Percentiles rank a stretch among this genome's conserved stretches.
These are phyloP conservation scores for Phortica magna DNA, from an alignment of 2,888 invertebrate species.

Conservation along the genomic window DNA sequence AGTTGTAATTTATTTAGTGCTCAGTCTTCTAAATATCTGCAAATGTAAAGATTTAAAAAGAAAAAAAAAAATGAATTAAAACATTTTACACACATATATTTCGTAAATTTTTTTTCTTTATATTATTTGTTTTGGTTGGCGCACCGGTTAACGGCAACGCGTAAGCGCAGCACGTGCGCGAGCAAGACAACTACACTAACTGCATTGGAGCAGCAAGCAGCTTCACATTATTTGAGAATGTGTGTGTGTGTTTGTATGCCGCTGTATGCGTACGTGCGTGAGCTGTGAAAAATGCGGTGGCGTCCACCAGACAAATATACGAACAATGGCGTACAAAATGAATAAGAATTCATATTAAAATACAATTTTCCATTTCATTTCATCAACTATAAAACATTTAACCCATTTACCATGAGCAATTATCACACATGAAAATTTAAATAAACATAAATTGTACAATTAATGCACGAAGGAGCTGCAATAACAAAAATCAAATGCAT, in stretches of 20 bases:
- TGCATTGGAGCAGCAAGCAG: too few relatives aligned
- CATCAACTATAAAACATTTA: too few relatives aligned
- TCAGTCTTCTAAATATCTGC: slow-evolving; percentile 75
- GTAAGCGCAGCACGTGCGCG: not conserved
- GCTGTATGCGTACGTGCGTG: not conserved
- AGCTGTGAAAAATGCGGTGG: not conserved
- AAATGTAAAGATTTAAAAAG: slow-evolving; percentile 39
- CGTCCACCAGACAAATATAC: not conserved
- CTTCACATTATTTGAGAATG: too few relatives aligned
- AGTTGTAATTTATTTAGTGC: slow-evolving; percentile 31
- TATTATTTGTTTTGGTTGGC: slow-evolving; percentile 25
- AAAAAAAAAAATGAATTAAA: not conserved
- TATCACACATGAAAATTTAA: too few relatives aligned
- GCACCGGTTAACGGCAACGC: slow-evolving; percentile 11
- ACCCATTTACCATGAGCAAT: too few relatives aligned
- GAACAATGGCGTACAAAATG: not conserved
- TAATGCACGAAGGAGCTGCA: not conserved
- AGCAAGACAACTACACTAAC: not conserved
- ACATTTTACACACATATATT: not conserved
- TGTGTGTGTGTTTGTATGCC: not conserved
- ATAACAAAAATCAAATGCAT: slow-evolving; percentile 13
- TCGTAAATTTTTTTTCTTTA: not conserved
- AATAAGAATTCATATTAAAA: not conserved
- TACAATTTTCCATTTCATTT: not conserved
- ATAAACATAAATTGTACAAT: not conserved